A percentile compares a stretch with the other conserved stretches of the same genome.
Conservation (phyloP, 2,888 invertebrate species). For the Drosophila ochracea region DNA sequence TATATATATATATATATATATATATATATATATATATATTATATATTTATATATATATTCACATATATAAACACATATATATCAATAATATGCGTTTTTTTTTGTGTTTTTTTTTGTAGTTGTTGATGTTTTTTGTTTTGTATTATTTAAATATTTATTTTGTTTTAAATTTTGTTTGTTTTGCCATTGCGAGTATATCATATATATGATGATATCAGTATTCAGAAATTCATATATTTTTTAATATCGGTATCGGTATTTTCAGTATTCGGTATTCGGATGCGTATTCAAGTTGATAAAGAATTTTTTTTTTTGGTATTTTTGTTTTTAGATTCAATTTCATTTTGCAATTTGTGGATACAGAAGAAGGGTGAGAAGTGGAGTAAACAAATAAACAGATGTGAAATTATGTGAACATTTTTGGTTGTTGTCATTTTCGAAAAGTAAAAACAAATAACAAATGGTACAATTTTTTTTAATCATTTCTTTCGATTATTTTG, state of each 20-base stretch:
- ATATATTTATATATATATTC: constrained; percentile 25
- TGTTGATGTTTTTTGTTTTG: constrained; percentile 35
- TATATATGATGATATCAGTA: constrained; percentile 28
- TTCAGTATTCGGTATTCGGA: constrained; percentile 59
- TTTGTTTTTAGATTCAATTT: constrained; percentile 48
- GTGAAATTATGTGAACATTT: constrained; percentile 85
- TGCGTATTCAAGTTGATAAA: constrained; percentile 45
- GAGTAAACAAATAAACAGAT: constrained; percentile 85
- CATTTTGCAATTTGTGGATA: constrained; percentile 80
- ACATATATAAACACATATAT: constrained; percentile 24
- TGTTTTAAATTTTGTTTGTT: constrained; percentile 23
- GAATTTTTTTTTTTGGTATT: constrained; percentile 31
- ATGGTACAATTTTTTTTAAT: constrained; percentile 39
- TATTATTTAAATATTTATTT: constrained; percentile 30
- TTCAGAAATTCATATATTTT: constrained; percentile 28
- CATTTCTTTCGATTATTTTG: constrained; percentile 24
- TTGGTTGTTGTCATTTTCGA: constrained; percentile 59
- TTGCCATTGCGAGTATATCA: constrained; percentile 57
- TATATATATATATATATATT: constrained; percentile 25
- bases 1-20: constrained; percentile 23
- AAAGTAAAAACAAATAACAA: constrained; percentile 62
- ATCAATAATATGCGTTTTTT: constrained; percentile 37
- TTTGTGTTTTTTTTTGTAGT: constrained; percentile 20
- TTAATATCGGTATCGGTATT: constrained; percentile 49
- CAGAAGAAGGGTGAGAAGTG: constrained; percentile 83